A percentile compares a stretch with the other conserved stretches of the same genome.
Conservation (phyloP, 2,113 vertebrate genomes). For the Menura novaehollandiae region DNA sequence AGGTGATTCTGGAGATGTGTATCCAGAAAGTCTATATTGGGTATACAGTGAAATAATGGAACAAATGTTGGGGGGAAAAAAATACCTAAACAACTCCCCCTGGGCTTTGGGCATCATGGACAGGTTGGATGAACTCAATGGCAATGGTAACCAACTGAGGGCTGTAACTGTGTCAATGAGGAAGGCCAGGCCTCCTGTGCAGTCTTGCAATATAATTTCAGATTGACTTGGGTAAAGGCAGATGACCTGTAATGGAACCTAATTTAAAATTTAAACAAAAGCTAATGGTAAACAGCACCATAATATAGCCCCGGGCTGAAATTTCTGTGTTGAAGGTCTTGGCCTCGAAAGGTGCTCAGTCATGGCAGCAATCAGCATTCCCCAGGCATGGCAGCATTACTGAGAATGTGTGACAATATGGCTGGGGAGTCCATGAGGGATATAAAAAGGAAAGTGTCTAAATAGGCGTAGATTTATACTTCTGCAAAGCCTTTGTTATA, state of each 20-base stretch:
- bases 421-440: background rate
- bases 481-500: background rate
- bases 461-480: rapidly evolving
- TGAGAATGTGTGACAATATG: background rate
- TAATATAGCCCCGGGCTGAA: background rate
- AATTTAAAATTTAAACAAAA: background rate
- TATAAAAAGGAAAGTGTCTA: background rate
- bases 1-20: background rate
- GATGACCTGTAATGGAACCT: background rate
- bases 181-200: rapidly evolving
- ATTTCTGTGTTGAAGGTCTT: background rate
- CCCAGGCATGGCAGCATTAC: rapidly evolving
- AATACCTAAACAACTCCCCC: rapidly evolving
- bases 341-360: background rate
- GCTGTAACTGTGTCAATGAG: rapidly evolving
- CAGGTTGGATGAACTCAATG: rapidly evolving
- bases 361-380: rapidly evolving
- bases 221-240: background rate
- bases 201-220: background rate
- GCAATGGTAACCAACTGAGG: rapidly evolving
- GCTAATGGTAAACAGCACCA: background rate
- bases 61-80: background rate
- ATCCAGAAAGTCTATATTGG: rapidly evolving
- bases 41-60: background rate
- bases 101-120: rapidly evolving